Percentiles rank a stretch among this genome's conserved stretches.
Conservation (phyloP, 2,888 invertebrate species). For the Perizoma flavofasciatum region DNA sequence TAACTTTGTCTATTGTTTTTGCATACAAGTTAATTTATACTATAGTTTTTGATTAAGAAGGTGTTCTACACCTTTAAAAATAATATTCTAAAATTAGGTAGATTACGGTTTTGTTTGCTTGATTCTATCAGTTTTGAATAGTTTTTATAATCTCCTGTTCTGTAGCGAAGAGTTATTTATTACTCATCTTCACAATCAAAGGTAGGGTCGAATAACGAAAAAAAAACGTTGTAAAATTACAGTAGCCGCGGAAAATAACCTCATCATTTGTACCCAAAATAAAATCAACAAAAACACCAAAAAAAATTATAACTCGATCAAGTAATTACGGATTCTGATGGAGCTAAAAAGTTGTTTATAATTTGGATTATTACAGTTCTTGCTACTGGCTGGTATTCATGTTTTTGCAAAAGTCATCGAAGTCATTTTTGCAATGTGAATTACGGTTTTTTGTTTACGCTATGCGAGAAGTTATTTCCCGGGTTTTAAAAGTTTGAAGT, state of each 20-base stretch:
- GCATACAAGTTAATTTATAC: too few species aligned
- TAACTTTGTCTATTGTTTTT: too few species aligned
- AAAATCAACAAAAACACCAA: constrained; percentile 26
- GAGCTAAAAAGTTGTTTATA: constrained; percentile 56
- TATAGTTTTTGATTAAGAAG: too few species aligned
- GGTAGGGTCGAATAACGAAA: too few species aligned
- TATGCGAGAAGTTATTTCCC: constrained; percentile 26
- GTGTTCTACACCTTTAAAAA: too few species aligned
- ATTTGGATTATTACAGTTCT: constrained; percentile 64
- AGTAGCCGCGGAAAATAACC: constrained; percentile 31
- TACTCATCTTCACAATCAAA: too few species aligned
- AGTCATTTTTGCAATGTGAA: constrained; percentile 11
- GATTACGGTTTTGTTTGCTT: too few species aligned
- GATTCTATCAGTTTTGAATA: too few species aligned
- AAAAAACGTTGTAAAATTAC: constrained; percentile 15
- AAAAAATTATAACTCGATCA: constrained; percentile 55
- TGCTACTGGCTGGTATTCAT: constrained; percentile 59
- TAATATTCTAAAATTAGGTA: too few species aligned
- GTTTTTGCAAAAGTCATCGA: constrained; percentile 23
- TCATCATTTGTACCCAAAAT: constrained; percentile 20
- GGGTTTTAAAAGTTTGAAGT: constrained; percentile 31
- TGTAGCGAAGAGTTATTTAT: too few species aligned
- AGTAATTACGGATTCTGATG: constrained; percentile 52
- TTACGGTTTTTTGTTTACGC: constrained; percentile 20
- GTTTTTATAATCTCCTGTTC: too few species aligned